Conservation (phyloP, 2,888 invertebrate species). For the Cephus nigrinus region DNA sequence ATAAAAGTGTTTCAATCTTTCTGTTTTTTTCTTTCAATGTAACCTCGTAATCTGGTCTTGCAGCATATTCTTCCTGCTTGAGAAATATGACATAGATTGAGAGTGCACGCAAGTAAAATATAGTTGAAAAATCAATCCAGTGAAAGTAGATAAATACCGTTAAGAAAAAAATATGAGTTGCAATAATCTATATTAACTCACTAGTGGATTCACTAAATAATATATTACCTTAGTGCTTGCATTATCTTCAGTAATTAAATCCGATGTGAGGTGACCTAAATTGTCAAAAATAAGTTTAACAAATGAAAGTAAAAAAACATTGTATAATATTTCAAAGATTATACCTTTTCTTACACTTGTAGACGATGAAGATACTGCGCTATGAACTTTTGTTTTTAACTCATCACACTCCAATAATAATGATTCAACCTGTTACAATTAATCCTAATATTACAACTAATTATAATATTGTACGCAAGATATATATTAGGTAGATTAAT, state of each 20-base stretch:
- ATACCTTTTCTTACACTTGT: constrained; percentile 8
- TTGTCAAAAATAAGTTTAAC: background rate
- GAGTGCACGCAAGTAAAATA: background rate
- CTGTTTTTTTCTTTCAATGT: constrained; percentile 77
- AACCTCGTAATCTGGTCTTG: constrained; percentile 51
- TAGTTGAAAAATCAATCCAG: background rate
- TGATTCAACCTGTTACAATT: constrained; percentile 66
- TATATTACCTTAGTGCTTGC: constrained; percentile 14
- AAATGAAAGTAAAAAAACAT: background rate
- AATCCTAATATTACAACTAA: background rate
- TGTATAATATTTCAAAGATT: background rate
- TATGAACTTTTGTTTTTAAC: constrained; percentile 52
- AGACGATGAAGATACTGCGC: background rate
- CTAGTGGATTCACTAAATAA: background rate
- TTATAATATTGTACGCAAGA: background rate
- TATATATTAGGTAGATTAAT: background rate
- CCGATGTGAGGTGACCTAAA: constrained; percentile 12
- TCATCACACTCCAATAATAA: constrained; percentile 69
- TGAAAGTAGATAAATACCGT: background rate
- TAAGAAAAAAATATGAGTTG: background rate
- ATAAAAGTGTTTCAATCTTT: constrained; percentile 80
- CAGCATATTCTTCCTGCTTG: constrained; percentile 17
- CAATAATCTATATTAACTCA: background rate
- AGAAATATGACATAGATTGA: background rate
- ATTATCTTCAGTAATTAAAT: constrained; percentile 19